Percentiles rank a stretch among this genome's conserved stretches.
These are phyloP conservation scores for Lasioglossum zephyrum DNA, from an alignment of 2,888 invertebrate genomes.

Conservation along the genomic window DNA sequence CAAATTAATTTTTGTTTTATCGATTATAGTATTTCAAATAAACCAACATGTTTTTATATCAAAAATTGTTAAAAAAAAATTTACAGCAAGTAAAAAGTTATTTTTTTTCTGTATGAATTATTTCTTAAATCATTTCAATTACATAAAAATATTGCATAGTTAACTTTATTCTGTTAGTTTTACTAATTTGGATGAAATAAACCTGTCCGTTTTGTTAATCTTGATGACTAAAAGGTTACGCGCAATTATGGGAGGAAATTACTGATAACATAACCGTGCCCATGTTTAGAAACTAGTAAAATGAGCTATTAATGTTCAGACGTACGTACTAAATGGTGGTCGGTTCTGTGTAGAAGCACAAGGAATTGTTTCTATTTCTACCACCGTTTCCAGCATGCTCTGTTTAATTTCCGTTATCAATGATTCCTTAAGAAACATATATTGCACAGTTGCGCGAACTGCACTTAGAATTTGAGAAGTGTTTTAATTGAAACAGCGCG, in stretches of 20 bases:
- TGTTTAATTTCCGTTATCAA: not conserved
- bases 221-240: not conserved
- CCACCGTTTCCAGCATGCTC: not conserved
- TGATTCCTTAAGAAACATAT: not conserved
- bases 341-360: not conserved
- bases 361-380: not conserved
- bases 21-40: no score
- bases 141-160: no score
- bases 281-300: not conserved
- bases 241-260: not conserved
- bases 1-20: no score
- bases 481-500: not conserved
- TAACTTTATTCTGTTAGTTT: not conserved
- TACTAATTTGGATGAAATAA: not conserved
- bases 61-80: not conserved
- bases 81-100: not conserved
- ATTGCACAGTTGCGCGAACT: no score
- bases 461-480: no score
- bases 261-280: not conserved
- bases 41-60: not conserved
- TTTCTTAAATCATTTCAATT: no score
- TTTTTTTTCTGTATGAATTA: no score
- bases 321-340: not conserved
- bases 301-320: not conserved
- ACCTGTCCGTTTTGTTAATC: not conserved